Evolutionary conservation across 2,888 invertebrate species (phyloP).

Genomic region (Ophonus ardosiacus): DNA sequence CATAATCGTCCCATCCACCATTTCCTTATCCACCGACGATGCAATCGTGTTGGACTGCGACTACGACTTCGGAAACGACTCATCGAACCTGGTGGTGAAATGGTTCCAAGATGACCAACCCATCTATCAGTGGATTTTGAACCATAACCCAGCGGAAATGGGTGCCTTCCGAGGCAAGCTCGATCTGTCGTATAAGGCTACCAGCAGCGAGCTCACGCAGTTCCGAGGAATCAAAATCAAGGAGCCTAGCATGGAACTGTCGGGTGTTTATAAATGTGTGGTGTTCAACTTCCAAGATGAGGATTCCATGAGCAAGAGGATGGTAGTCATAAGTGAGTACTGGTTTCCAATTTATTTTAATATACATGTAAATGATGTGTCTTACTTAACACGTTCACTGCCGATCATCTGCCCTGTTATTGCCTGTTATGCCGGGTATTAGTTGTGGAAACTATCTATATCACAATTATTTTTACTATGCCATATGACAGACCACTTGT

Average conservation of each 20-base stretch:
- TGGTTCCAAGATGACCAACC: slow-evolving; percentile 76
- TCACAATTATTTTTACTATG: too few relatives aligned
- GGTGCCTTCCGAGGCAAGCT: slow-evolving; percentile 73
- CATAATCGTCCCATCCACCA: slow-evolving; percentile 69
- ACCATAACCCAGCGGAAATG: slow-evolving; percentile 71
- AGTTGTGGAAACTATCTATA: too few relatives aligned
- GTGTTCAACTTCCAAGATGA: slow-evolving; percentile 77
- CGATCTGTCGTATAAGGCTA: slow-evolving; percentile 74
- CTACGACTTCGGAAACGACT: slow-evolving; percentile 74
- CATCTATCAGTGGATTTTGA: slow-evolving; percentile 77
- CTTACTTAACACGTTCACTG: too few relatives aligned
- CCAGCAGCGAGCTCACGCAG: slow-evolving; percentile 74
- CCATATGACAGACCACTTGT: too few relatives aligned
- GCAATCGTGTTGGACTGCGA: slow-evolving; percentile 77
- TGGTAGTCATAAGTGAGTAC: slow-evolving; percentile 79
- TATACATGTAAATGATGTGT: too few relatives aligned
- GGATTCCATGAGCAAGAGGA: slow-evolving; percentile 73
- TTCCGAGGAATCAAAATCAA: slow-evolving; percentile 78
- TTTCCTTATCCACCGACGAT: slow-evolving; percentile 68
- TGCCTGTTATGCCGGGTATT: too few relatives aligned
- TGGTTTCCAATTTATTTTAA: neutral
- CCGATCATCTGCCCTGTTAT: too few relatives aligned
- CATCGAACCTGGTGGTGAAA: slow-evolving; percentile 75
- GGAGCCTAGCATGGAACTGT: slow-evolving; percentile 75
- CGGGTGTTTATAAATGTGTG: slow-evolving; percentile 79